Percentiles rank a stretch among this genome's conserved stretches.
phyloP scores from a whole-genome alignment of 2,113 vertebrate genomes.

The Ophiodon elongatus region DNA sequence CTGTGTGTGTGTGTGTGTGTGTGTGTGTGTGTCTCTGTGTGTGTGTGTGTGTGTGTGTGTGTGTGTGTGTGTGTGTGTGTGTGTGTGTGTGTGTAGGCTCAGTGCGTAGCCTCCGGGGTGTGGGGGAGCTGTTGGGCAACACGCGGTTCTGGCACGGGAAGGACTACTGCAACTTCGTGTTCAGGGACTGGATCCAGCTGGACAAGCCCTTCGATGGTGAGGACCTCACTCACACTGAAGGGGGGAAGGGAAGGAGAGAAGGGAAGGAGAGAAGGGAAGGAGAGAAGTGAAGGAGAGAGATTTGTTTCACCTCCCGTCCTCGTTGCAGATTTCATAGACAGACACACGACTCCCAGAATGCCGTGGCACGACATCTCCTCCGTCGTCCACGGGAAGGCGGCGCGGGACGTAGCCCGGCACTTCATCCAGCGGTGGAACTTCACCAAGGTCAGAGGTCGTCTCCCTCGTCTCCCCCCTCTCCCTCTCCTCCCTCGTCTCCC shows the following conservation, averaged over 20 bases:
- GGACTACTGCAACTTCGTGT: constrained; percentile 98
- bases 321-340: constrained; percentile 93
- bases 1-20: constrained; percentile 19
- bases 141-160: constrained; percentile 97
- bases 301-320: constrained; percentile 1
- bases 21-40: constrained; percentile 8
- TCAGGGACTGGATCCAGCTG: constrained; percentile 96
- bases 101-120: constrained; percentile 88
- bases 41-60: too few species aligned
- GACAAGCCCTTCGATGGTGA: constrained; percentile 85
- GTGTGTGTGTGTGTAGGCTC: constrained; percentile 84
- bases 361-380: constrained; percentile 98
- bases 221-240: too few species aligned
- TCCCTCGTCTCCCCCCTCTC: too few species aligned
- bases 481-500: too few species aligned
- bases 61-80: background rate
- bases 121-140: constrained; percentile 93
- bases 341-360: constrained; percentile 95
- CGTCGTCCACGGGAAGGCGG: constrained; percentile 91
- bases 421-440: constrained; percentile 99
- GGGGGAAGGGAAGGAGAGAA: too few species aligned
- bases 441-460: constrained; percentile 89
- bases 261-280: too few species aligned
- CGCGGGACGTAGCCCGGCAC: constrained; percentile 93
- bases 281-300: too few species aligned